Evolutionary conservation across 2,113 vertebrate genomes (phyloP).

Genomic region (Mastomys natalensis): DNA sequence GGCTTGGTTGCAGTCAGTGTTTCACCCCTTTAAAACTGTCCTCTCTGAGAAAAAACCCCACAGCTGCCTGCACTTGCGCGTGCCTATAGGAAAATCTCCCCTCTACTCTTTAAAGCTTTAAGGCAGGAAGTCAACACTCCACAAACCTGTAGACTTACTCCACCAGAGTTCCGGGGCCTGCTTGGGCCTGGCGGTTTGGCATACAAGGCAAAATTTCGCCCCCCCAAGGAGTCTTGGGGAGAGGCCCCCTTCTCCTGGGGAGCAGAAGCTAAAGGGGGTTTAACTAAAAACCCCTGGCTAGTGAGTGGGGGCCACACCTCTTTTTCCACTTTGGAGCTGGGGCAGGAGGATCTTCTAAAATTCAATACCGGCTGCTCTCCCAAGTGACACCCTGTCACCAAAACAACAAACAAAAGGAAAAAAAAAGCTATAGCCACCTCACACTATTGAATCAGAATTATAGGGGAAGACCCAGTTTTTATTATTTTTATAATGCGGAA

Average conservation of each 20-base stretch:
- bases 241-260: neutral
- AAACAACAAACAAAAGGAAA: neutral
- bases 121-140: neutral
- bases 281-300: neutral
- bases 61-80: neutral
- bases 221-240: accelerated
- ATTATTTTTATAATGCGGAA: neutral
- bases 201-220: neutral
- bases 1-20: neutral
- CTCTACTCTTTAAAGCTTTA: neutral
- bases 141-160: neutral
- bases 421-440: neutral
- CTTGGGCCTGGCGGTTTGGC: neutral
- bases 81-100: neutral
- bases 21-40: neutral
- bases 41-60: neutral
- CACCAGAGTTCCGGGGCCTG: neutral
- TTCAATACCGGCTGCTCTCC: neutral
- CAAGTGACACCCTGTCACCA: neutral
- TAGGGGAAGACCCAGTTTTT: neutral
- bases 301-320: neutral
- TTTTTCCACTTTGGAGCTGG: neutral
- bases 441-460: neutral
- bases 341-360: neutral
- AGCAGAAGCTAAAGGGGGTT: neutral